These are phyloP conservation scores for Desmodus rotundus DNA, from an alignment of 2,113 vertebrate species.

Conservation along the genomic window DNA sequence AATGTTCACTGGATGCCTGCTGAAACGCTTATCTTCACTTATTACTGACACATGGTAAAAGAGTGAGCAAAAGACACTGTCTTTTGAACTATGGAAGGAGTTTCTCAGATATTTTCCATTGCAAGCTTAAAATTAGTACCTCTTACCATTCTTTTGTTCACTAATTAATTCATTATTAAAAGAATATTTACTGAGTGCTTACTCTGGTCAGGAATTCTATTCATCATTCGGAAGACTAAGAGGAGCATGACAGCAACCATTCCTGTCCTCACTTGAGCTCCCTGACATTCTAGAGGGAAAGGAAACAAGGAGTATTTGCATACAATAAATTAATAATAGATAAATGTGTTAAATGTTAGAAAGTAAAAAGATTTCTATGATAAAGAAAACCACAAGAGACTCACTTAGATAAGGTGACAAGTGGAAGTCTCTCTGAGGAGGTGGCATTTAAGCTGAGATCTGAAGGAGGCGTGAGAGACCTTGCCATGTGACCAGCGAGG, in stretches of 20 bases:
- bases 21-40: neutral
- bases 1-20: neutral
- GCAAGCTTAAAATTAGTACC: slow-evolving; percentile 14
- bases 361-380: neutral
- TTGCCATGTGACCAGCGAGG: neutral
- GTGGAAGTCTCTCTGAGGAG: neutral
- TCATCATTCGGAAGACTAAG: neutral
- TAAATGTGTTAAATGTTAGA: neutral
- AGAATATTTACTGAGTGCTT: neutral
- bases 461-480: neutral
- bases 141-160: neutral
- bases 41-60: neutral
- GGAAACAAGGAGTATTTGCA: neutral
- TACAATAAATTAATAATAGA: neutral
- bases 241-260: neutral
- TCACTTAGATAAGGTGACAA: neutral
- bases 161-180: neutral
- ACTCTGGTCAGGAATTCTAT: neutral
- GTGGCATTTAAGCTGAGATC: neutral
- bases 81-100: neutral
- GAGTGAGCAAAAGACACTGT: neutral
- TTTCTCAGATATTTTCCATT: slow-evolving; percentile 16
- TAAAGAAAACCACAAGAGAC: neutral
- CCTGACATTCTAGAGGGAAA: neutral
- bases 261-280: neutral